These are phyloP conservation scores for Caenorhabditis sp. DNA, from an alignment of 2,888 invertebrate species.

Conservation along the genomic window DNA sequence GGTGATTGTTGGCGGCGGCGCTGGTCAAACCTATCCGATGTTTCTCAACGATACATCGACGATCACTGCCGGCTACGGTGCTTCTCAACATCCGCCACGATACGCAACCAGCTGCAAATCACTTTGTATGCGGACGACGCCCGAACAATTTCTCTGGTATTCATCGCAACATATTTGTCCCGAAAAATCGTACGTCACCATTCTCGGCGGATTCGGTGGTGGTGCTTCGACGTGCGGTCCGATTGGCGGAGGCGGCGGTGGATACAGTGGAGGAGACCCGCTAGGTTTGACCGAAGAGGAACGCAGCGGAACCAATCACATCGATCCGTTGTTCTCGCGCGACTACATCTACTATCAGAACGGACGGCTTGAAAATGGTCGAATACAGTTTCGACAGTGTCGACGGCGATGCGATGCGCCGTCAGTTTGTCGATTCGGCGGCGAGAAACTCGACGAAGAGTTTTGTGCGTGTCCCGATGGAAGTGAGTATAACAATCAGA, in stretches of 20 bases:
- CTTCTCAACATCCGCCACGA: constrained; percentile 8
- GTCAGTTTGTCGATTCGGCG: constrained; percentile 22
- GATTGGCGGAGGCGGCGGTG: constrained; percentile 59
- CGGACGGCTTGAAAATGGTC: constrained; percentile 8
- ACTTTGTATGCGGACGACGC: constrained; percentile 7
- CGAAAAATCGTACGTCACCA: constrained; percentile 2
- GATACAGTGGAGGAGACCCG: constrained; percentile 43
- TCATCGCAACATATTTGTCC: constrained; percentile 13
- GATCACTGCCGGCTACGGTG: constrained; percentile 19
- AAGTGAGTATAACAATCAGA: constrained; percentile 10
- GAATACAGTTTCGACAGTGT: constrained; percentile 29
- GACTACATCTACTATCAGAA: constrained; percentile 12
- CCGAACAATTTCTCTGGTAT: constrained; percentile 1
- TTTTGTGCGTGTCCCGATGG: constrained; percentile 40
- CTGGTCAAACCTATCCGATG: constrained; percentile 1
- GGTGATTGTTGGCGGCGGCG: constrained; percentile 34
- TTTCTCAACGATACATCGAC: too few relatives aligned
- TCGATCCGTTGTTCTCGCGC: constrained; percentile 12
- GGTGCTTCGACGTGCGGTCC: constrained; percentile 56
- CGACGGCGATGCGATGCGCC: constrained; percentile 17
- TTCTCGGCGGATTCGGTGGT: constrained; percentile 55
- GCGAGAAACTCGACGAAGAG: constrained; percentile 21
- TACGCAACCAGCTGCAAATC: constrained; percentile 5
- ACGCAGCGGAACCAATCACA: constrained; percentile 24
- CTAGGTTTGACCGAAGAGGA: constrained; percentile 11